Evolutionary conservation across 1,140 invertebrate genomes (phyloP), one percentile per base, ranked within the genome.

Genomic region (Eumaeus atala): DNA sequence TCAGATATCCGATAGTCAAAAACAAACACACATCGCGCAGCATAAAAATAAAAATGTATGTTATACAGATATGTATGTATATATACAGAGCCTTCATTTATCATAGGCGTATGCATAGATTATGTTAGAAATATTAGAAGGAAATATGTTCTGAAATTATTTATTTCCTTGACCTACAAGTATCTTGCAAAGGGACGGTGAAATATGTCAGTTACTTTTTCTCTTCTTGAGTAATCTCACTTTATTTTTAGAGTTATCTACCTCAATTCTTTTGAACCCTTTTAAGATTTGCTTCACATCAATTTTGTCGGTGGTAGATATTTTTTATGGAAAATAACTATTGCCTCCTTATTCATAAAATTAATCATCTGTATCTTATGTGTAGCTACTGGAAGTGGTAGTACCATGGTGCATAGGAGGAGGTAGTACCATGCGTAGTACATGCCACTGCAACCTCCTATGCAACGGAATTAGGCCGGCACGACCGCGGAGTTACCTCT

Each of bases 71-170:
- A n/a, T n/a, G n/a, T n/a, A n/a, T n/a, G n/a, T n/a, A n/a, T n/a
- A n/a, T n/a, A n/a, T n/a, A 61, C 59, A 59, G 56, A 59, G 67
- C 66, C 67, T 73, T 72, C 71, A 77, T 77, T 75, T 77, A 74
- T 77, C 72, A 75, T 59, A 61, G 57, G 54, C 65, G 55, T 66
- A 75, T 74, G 71, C 70, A 73, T 73, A 73, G 72, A 72, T 75
- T 69, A 75, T 70, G 64, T 64, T 66, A 66, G 68, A 69, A 77
- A 75, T 75, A 70, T 75, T 72, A 77, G 69, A 66, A 69, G 64
- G 74, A 75, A 77, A 78, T 75, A 75, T 78, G 67, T 64, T 66
- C 59, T 33, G 47, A 58, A 62, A 54, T 64, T 66, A 66, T 71
- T 71, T 71, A 68, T 66, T 59, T 66, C 54, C 38, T 33, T 59